Conservation (phyloP, 2,888 invertebrate genomes). For the Amiota minor region DNA sequence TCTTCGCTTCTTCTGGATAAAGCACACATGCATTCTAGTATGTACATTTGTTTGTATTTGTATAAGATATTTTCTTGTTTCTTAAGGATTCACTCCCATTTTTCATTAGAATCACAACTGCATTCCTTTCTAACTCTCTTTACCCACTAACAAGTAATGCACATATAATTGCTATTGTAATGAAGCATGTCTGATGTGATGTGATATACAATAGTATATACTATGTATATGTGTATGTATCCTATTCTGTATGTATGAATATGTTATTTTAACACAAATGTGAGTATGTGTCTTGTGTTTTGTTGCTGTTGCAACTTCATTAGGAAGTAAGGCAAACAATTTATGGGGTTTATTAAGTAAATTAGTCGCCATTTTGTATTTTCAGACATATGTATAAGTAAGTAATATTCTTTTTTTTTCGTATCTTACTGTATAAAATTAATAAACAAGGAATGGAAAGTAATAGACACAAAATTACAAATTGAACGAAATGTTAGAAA, state of each 20-base stretch:
- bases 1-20: too few relatives aligned
- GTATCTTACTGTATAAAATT: too few relatives aligned
- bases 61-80: too few relatives aligned
- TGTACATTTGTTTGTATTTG: too few relatives aligned
- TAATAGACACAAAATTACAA: too few relatives aligned
- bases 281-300: too few relatives aligned
- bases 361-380: background rate
- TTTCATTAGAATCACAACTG: background rate
- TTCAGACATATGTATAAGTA: too few relatives aligned
- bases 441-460: too few relatives aligned
- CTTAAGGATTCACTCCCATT: background rate
- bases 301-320: background rate
- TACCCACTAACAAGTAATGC: background rate
- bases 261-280: too few relatives aligned
- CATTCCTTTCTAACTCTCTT: background rate
- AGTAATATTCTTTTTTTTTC: too few relatives aligned
- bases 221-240: background rate
- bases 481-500: too few relatives aligned
- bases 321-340: background rate
- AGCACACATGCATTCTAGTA: too few relatives aligned
- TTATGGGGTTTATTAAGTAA: conserved; percentile 1
- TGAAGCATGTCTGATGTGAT: background rate
- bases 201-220: background rate
- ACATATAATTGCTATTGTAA: conserved; percentile 1
- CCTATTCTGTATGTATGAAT: background rate